Evolutionary conservation across 1,140 invertebrate species (phyloP).

Genomic region (Leptinotarsa undecemlineata): DNA sequence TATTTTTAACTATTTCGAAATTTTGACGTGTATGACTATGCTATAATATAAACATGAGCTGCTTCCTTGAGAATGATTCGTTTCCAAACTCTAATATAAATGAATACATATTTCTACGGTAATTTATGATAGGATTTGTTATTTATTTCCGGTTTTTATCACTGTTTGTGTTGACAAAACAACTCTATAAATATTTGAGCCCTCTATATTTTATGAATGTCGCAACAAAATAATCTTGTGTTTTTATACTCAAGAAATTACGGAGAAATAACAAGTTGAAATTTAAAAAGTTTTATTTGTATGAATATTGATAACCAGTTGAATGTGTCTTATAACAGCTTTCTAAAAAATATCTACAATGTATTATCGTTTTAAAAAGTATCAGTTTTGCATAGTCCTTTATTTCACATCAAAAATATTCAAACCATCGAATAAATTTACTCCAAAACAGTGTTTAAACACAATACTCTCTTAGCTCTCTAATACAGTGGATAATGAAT

Average conservation of each 20-base stretch:
- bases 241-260: background rate
- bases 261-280: background rate
- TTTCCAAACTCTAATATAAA: too few relatives aligned
- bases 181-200: conserved; percentile 10
- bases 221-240: background rate
- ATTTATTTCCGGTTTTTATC: conserved; percentile 9
- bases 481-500: too few relatives aligned
- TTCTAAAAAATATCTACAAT: background rate
- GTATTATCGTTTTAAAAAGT: background rate
- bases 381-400: background rate
- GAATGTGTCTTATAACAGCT: background rate
- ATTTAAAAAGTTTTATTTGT: background rate
- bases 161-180: conserved; percentile 14
- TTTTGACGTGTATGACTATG: too few relatives aligned
- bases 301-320: background rate
- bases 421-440: too few relatives aligned
- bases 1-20: too few relatives aligned
- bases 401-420: too few relatives aligned
- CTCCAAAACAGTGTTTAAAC: too few relatives aligned
- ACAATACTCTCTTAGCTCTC: too few relatives aligned
- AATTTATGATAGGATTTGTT: conserved; percentile 2
- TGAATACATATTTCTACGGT: background rate
- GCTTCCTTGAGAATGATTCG: too few relatives aligned
- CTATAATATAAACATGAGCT: too few relatives aligned
- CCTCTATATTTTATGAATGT: background rate